Evolutionary conservation across 2,888 invertebrate species (phyloP).

Genomic region (Agriotes lineatus): DNA sequence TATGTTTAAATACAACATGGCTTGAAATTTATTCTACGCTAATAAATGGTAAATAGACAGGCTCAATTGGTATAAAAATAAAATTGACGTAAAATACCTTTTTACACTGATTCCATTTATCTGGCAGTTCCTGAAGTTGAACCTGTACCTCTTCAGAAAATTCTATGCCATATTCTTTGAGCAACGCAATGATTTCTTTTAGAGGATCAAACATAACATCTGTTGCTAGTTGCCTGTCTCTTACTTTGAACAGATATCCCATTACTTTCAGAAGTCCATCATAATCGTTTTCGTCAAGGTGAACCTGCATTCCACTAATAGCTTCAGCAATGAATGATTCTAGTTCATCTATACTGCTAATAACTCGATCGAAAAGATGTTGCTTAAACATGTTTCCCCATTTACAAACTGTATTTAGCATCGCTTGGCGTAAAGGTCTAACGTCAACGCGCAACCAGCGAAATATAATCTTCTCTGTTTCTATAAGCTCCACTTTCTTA

Average conservation of each 20-base stretch:
- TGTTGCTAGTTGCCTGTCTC: conserved; percentile 82
- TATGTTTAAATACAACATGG: too few species aligned
- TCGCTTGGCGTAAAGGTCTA: conserved; percentile 82
- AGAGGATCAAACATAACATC: conserved; percentile 93
- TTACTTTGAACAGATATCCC: conserved; percentile 82
- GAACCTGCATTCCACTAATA: conserved; percentile 77
- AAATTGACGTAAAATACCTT: conserved; percentile 66
- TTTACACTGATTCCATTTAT: conserved; percentile 88
- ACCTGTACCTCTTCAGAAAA: conserved; percentile 84
- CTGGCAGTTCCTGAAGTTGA: conserved; percentile 85
- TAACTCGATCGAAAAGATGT: conserved; percentile 85
- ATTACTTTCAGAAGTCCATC: conserved; percentile 86
- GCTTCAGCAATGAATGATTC: conserved; percentile 84
- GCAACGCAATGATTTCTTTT: conserved; percentile 85
- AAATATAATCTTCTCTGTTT: conserved; percentile 76
- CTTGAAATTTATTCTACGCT: too few species aligned
- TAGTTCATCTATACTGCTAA: conserved; percentile 80
- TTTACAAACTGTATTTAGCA: conserved; percentile 86
- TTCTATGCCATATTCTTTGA: conserved; percentile 88
- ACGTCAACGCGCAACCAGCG: conserved; percentile 86
- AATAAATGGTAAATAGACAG: too few species aligned
- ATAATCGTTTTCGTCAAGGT: conserved; percentile 87
- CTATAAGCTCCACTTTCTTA: conserved; percentile 78
- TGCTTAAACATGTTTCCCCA: conserved; percentile 92
- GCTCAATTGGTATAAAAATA: too few species aligned